These are phyloP conservation scores for Barbus barbus DNA, from an alignment of 2,113 vertebrate species.

Conservation along the genomic window DNA sequence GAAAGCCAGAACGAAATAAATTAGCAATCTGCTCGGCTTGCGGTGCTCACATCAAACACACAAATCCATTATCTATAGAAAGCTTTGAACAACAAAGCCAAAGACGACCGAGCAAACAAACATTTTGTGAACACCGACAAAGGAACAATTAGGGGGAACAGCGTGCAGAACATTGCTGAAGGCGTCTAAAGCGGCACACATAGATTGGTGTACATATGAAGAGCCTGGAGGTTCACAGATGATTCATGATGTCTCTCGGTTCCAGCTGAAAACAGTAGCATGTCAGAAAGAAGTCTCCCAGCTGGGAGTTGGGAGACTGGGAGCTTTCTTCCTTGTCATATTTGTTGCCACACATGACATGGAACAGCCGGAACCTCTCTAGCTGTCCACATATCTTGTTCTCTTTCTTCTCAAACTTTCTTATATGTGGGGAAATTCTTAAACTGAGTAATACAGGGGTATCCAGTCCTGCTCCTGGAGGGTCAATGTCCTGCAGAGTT, in stretches of 20 bases:
- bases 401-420: background rate
- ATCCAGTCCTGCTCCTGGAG: background rate
- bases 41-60: conserved; percentile 35
- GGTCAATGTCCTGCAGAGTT: background rate
- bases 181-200: background rate
- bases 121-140: conserved; percentile 46
- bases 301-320: background rate
- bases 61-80: conserved; percentile 31
- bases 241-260: conserved; percentile 33
- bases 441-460: too few species aligned
- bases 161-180: conserved; percentile 18
- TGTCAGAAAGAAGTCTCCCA: conserved; percentile 30
- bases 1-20: conserved; percentile 32
- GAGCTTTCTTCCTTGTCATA: conserved; percentile 24
- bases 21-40: conserved; percentile 33
- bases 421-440: background rate
- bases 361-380: background rate
- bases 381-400: conserved; percentile 9
- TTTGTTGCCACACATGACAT: background rate
- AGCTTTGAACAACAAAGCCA: conserved; percentile 50
- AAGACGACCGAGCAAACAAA: conserved; percentile 39
- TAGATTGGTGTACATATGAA: background rate
- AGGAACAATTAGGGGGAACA: conserved; percentile 40
- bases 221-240: conserved; percentile 43
- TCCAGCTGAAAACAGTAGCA: conserved; percentile 31